Evolutionary conservation across 2,888 invertebrate species (phyloP), one percentile per base, ranked within the genome.

Genomic region (Cryptophagus acutangulus): DNA sequence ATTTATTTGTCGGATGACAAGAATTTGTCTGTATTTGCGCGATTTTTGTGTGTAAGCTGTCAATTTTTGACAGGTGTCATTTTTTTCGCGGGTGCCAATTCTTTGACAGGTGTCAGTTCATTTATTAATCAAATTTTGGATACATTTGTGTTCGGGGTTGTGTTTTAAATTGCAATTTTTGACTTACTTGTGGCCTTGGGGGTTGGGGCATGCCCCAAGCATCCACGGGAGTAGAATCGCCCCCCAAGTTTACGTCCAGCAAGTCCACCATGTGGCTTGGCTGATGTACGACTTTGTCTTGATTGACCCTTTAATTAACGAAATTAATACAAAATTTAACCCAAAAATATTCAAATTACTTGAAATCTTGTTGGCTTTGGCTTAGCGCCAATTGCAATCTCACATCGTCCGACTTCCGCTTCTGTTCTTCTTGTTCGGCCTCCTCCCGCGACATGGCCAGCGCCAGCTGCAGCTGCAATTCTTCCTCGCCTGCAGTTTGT

Each of bases 361-460:
- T 85, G 70, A 89, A 88, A 73, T 92, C 92, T 67, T 91, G 85
- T 72, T 92, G 88, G 70, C 92, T 93, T 74, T 96, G 93, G 48
- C 78, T 78, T 55, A 97, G 76, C 25, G 95, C 96, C 69, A 99
- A 77, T 73, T 96, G 95, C 54, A 99, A 77, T 50, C 96, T 80
- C 49, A 96, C 92, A 71, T 97, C 96, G 70, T 99, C 97, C 55
- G 91, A 91, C 50, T 94, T 84, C 43, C 92, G 76, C 65, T 92
- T 82, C 54, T 92, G 84, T 71, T 95, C 93, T 68, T 96, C 95
- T 57, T 93, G 87, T 65, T 99, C 97, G 17, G 95, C 95, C 74
- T 99, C 99, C 71, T 99, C 99, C 48, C 95, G 82, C 34, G 93
- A 93, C 91, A 99, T 95, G 39, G 97, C 99, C 65, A 99, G 77